A percentile compares a stretch with the other conserved stretches of the same genome.
Evolutionary conservation across 2,113 vertebrate genomes (phyloP).

Genomic region (Mobula birostris): DNA sequence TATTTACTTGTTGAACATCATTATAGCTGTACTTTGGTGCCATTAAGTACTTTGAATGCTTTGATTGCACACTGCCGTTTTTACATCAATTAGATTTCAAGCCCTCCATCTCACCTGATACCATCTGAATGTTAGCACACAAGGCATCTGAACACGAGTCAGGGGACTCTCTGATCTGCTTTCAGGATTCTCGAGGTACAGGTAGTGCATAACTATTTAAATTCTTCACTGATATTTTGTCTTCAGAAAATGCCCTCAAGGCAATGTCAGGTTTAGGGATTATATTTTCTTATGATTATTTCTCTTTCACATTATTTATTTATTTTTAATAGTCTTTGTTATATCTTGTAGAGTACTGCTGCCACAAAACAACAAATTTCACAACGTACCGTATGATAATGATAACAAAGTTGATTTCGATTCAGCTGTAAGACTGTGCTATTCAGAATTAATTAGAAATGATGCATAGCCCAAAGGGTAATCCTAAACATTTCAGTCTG

Average conservation of each 20-base stretch:
- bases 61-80: background rate
- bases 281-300: too few relatives aligned
- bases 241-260: background rate
- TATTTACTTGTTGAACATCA: constrained; percentile 17
- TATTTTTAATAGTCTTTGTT: too few relatives aligned
- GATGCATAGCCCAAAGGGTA: background rate
- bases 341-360: too few relatives aligned
- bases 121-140: background rate
- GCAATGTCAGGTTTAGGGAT: background rate
- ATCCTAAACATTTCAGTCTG: background rate
- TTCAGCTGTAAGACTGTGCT: too few relatives aligned
- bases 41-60: background rate
- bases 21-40: background rate
- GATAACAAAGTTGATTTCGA: too few relatives aligned
- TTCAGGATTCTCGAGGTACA: background rate
- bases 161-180: background rate
- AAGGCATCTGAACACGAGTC: background rate
- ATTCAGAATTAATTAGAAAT: background rate
- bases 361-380: too few relatives aligned
- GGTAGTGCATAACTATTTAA: background rate
- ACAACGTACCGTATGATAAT: too few relatives aligned
- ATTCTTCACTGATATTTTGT: background rate
- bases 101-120: background rate
- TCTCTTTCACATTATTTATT: too few relatives aligned
- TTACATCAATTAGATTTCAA: background rate